Evolutionary conservation across 2,113 vertebrate species (phyloP), one percentile per base, ranked within the genome.

Genomic region (Chascanopsetta lugubris): DNA sequence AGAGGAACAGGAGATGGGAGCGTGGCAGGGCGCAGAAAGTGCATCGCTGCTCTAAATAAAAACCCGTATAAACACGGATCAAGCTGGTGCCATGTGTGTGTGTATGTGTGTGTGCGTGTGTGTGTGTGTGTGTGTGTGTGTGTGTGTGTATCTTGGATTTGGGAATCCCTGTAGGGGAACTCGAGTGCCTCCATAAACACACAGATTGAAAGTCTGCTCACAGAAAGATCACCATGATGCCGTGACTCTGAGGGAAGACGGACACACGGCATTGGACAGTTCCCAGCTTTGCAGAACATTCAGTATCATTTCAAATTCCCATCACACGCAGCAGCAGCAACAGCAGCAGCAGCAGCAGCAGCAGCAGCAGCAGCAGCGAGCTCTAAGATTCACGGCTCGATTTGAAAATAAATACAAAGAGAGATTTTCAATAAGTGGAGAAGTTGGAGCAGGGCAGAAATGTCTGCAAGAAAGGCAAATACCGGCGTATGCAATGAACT

Each of bases 281-380:
- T n/a, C n/a, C n/a, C n/a, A n/a, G 58, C 18, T 48, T 55, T 58
- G 58, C 59, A 53, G 45, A 72, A 29, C 15, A 43, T 50, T 48
- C 48, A 49, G 27, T 26, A 13, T 32, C 30, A 70, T 79, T 84
- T 65, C 27, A 63, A 53, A 87, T 85, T 72, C 79, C 75, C 55
- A 64, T 61, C 75, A 80, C 75, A 70, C 50, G 55, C 0, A 17
- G 49, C 36, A 42, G 18, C 54, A 45, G 55, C 2, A 4, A 64
- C n/a, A n/a, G 55, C 0, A 17, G 49, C 36, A 42, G 55, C 0
- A 17, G 49, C 36, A 42, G 55, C 0, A 17, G 49, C 36, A 42
- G 55, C 0, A 17, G 49, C 36, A 42, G 20, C 56, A 27, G 51
- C 40, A 45, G 18, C 54, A 45, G 55, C 2, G 6, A 64, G 48